Percentiles rank a stretch among this genome's conserved stretches.
Conservation (phyloP, 2,797 vertebrate species). For the Tympanoctomys barrerae region DNA sequence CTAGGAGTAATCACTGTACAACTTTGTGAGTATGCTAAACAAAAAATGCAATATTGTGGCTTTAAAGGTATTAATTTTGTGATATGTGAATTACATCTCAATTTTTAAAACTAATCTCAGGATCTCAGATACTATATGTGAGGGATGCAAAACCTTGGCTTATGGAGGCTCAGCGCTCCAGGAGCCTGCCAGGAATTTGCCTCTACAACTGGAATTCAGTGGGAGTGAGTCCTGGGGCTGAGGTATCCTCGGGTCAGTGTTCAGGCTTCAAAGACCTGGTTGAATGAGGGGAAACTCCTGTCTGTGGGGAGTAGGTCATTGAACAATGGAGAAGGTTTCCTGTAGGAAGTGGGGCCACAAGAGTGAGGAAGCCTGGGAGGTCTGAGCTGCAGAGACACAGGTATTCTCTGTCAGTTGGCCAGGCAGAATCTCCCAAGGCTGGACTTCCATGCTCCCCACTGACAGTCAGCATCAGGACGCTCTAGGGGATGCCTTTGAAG, state of each 20-base stretch:
- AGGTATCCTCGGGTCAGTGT: background rate
- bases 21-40: background rate
- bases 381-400: background rate
- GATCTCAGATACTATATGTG: background rate
- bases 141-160: background rate
- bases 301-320: background rate
- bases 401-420: background rate
- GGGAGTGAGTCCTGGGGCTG: background rate
- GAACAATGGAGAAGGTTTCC: constrained; percentile 69
- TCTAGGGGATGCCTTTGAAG: background rate
- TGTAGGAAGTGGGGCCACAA: constrained; percentile 47
- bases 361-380: background rate
- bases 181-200: background rate
- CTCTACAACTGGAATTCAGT: background rate
- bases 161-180: background rate
- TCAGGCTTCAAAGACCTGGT: background rate
- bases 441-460: background rate
- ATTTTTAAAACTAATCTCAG: background rate
- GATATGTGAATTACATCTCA: constrained; percentile 13
- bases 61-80: background rate
- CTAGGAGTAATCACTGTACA: background rate
- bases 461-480: background rate
- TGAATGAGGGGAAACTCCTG: constrained; percentile 72
- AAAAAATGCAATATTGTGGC: background rate
- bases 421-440: background rate